Evolutionary conservation across 2,797 vertebrate genomes (phyloP).

Genomic region (Pteronotus mesoamericanus): DNA sequence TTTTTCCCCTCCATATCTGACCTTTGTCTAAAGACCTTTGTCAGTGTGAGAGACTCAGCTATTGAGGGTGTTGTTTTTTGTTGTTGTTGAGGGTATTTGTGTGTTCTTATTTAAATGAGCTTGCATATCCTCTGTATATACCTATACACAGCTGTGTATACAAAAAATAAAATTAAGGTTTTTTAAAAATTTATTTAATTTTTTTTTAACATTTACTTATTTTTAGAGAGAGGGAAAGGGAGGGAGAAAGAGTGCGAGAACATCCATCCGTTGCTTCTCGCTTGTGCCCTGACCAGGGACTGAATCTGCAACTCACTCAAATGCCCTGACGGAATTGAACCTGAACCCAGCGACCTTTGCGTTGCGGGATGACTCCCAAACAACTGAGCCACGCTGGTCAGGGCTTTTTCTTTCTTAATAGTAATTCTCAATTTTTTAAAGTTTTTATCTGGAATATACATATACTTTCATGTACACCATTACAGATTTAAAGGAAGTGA

Average conservation of each 20-base stretch:
- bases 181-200: not conserved
- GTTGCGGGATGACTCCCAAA: not conserved
- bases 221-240: not conserved
- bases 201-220: not conserved
- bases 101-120: conserved; percentile 25
- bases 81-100: not conserved
- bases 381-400: not conserved
- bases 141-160: not conserved
- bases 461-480: not conserved
- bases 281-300: not conserved
- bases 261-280: not conserved
- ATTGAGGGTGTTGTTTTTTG: not conserved
- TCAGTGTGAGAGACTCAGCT: not conserved
- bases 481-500: conserved; percentile 38
- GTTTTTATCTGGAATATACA: not conserved
- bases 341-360: not conserved
- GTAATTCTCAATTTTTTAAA: conserved; percentile 24
- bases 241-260: not conserved
- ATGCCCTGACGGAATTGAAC: not conserved
- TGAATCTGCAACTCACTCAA: not conserved
- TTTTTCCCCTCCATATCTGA: not conserved
- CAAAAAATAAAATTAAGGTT: not conserved
- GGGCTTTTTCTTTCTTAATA: not conserved
- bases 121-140: not conserved
- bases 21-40: not conserved